phyloP scores from a whole-genome alignment of 2,797 vertebrate species.

The Carduelis carduelis region DNA sequence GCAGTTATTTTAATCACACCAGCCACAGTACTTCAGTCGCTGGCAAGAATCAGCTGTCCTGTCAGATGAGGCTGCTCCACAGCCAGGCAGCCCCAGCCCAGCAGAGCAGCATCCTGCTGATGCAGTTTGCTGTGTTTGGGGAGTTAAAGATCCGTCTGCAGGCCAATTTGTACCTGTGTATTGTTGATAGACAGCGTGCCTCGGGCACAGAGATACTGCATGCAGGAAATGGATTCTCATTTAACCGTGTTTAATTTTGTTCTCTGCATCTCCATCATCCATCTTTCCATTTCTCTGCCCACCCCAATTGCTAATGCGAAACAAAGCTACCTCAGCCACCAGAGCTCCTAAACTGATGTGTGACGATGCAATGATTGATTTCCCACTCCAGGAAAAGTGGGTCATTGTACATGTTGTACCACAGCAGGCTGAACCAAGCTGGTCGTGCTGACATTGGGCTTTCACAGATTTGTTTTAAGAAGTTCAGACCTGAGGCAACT shows the following conservation, averaged over 20 bases:
- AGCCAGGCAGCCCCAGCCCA: slow-evolving; percentile 1
- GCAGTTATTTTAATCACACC: slow-evolving; percentile 15
- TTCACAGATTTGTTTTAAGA: slow-evolving; percentile 23
- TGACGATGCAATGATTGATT: slow-evolving; percentile 68
- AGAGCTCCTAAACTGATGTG: slow-evolving; percentile 51
- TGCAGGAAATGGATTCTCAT: slow-evolving; percentile 67
- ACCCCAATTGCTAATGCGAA: slow-evolving; percentile 67
- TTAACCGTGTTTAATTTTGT: slow-evolving; percentile 68
- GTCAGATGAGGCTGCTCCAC: not conserved
- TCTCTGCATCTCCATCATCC: slow-evolving; percentile 48
- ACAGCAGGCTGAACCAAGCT: not conserved
- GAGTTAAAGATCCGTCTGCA: slow-evolving; percentile 42
- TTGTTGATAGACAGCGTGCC: slow-evolving; percentile 61
- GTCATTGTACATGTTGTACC: slow-evolving; percentile 31
- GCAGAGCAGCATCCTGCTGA: slow-evolving; percentile 28
- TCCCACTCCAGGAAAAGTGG: slow-evolving; percentile 49
- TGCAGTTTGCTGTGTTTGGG: slow-evolving; percentile 57
- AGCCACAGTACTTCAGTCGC: not conserved
- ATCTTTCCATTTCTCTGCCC: slow-evolving; percentile 61
- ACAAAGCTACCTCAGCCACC: slow-evolving; percentile 66
- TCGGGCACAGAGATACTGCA: slow-evolving; percentile 40
- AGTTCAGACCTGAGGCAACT: slow-evolving; percentile 15
- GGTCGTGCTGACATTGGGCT: not conserved
- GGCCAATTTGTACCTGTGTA: slow-evolving; percentile 60
- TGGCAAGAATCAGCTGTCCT: slow-evolving; percentile 25